Evolutionary conservation across 2,797 vertebrate genomes (phyloP).

Genomic region (Myotis daubentonii): DNA sequence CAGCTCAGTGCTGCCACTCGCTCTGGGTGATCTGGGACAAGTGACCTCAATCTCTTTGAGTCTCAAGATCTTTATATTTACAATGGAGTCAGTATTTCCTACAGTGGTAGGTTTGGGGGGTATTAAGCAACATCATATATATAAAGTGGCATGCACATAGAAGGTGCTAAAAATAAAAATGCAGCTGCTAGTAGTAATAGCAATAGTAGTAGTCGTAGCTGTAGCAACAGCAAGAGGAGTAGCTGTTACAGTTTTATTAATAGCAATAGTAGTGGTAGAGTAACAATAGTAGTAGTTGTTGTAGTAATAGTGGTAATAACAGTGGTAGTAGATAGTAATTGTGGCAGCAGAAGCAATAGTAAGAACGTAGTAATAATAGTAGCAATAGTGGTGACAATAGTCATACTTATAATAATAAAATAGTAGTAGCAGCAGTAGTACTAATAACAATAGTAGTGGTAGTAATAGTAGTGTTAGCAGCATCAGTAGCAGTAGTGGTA

Average conservation of each 20-base stretch:
- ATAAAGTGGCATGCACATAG: no score
- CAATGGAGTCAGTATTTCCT: not conserved
- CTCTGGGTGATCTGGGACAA: not conserved
- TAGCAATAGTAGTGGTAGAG: not conserved
- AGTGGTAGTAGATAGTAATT: not conserved
- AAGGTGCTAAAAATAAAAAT: not conserved
- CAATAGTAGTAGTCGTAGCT: no score
- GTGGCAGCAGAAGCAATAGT: no score
- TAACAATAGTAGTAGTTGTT: not conserved
- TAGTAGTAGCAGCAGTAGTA: not conserved
- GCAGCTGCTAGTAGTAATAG: no score
- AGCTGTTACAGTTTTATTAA: not conserved
- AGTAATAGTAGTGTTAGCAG: no score
- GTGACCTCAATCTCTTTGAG: not conserved
- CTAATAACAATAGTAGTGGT: no score
- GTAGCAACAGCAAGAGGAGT: not conserved
- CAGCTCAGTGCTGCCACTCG: not conserved
- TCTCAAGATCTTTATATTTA: not conserved
- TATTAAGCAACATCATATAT: not conserved
- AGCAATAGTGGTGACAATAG: not conserved
- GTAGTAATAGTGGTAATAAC: not conserved
- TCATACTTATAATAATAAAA: rapidly evolving
- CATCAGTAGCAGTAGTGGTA: not conserved
- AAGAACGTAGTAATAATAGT: no score
- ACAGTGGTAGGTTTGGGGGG: not conserved